Conservation (phyloP, 2,797 vertebrate genomes). For the Phrynocephalus guinanensis region DNA sequence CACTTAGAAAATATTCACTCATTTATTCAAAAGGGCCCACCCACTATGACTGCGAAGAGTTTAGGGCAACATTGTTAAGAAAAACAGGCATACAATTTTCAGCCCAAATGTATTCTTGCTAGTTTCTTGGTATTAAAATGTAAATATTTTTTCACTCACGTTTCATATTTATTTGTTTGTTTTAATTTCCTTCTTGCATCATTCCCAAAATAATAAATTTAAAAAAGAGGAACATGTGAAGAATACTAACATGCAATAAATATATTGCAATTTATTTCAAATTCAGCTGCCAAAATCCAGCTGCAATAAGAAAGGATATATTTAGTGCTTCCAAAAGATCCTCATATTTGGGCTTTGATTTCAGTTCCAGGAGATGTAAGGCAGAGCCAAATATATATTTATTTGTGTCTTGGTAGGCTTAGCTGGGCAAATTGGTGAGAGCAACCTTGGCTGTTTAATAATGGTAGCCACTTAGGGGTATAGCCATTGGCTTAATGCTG, state of each 20-base stretch:
- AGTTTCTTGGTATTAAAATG: not conserved
- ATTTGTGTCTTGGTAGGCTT: not conserved
- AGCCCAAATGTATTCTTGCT: not conserved
- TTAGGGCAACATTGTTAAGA: not conserved
- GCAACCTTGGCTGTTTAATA: no score
- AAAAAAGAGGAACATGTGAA: not conserved
- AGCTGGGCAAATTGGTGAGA: not conserved
- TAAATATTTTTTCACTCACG: not conserved
- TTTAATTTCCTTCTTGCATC: not conserved
- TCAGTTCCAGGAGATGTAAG: not conserved
- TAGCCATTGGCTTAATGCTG: not conserved
- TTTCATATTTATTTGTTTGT: constrained; percentile 1
- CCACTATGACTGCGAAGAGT: not conserved
- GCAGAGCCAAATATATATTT: not conserved
- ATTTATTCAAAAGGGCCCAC: constrained; percentile 2
- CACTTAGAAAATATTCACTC: constrained; percentile 25
- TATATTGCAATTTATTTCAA: not conserved
- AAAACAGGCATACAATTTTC: not conserved
- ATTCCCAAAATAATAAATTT: not conserved
- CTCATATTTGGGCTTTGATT: not conserved
- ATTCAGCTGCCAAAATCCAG: not conserved
- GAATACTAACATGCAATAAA: not conserved
- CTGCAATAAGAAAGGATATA: not conserved
- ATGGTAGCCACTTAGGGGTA: not conserved
- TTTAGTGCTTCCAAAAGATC: not conserved